These are phyloP conservation scores for Pristionchus mayeri DNA, from an alignment of 2,888 invertebrate genomes.

Conservation along the genomic window DNA sequence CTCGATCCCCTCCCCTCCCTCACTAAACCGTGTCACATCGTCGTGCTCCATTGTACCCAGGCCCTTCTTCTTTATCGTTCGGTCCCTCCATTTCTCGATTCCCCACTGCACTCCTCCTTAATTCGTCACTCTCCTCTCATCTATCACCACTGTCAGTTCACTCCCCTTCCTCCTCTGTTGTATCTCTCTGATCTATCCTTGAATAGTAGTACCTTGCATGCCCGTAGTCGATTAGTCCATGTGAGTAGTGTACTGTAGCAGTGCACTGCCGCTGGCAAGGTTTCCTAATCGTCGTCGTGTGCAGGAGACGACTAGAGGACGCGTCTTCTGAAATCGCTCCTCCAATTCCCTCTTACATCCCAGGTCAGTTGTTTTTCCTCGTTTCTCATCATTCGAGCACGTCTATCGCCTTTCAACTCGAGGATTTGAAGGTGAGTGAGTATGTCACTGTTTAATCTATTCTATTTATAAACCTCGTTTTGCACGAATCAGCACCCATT, in stretches of 20 bases:
- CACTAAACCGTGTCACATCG: neutral
- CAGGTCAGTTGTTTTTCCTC: conserved; percentile 31
- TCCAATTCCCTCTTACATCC: neutral
- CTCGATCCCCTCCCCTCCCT: conserved; percentile 9
- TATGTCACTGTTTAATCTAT: conserved; percentile 8
- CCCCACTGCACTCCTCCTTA: neutral
- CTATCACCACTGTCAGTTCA: conserved; percentile 9
- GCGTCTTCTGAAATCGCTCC: neutral
- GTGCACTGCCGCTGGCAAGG: neutral
- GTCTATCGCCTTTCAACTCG: neutral
- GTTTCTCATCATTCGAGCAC: conserved; percentile 5
- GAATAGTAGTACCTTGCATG: neutral
- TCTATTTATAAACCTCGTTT: conserved; percentile 7
- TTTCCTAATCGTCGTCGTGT: conserved; percentile 36
- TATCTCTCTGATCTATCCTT: neutral
- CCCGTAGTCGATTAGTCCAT: neutral
- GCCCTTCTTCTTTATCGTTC: neutral
- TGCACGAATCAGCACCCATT: neutral
- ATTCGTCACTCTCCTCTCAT: neutral
- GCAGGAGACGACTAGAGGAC: neutral
- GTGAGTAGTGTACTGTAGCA: conserved; percentile 37
- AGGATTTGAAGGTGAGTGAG: conserved; percentile 36
- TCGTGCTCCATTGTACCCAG: conserved; percentile 21
- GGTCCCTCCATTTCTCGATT: conserved; percentile 1
- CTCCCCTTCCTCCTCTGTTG: neutral